Evolutionary conservation across 2,888 invertebrate genomes (phyloP), one percentile per base, ranked within the genome.

Genomic region (Tuberolachnus salignus): DNA sequence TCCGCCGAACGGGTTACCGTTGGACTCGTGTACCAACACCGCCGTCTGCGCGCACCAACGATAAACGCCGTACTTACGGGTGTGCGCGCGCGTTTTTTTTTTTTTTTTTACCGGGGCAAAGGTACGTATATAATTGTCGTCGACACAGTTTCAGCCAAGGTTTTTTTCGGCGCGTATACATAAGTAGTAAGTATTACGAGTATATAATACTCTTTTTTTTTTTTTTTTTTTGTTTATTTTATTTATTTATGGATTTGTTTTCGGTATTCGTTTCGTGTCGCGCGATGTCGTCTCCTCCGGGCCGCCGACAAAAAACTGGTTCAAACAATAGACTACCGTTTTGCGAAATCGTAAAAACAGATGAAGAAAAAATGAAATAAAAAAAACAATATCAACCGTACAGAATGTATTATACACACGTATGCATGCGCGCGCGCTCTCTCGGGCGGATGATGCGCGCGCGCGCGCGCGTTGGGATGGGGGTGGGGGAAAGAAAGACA

Each of bases 301-400:
- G 8, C 14, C 34, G 51, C 34, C 34, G 53, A 66, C 34, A 67
- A 57, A 67, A 57, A 75, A 75, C 75, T 46, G 75, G 75, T 75
- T 75, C 75, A 57, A 75, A 75, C 75, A 75, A 75, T 75, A 75
- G 75, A 75, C 75, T 75, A 75, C 75, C 75, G 75, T 75, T 75
- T 75, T 21, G 57, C 49, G 75, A 75, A 75, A 75, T 64, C 46
- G 53, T 55, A 46, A 55, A 67, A 66, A 71, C 59, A 26, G 49
- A 26, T 19, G 23, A 66, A 11, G n/a, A 61, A 10, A 6, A 42
- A n/a, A 14, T 23, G 13, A 13, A 34, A n/a, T 16, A 51, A 51
- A 8, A 3, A 16, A 16, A n/a, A 53, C 16, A 3, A n/a, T 4
- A 59, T 16, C 16, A 34, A 16, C 9, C 55, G 55, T 9, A 10